Conservation (phyloP, 2,113 vertebrate species). For the Proteles cristata region DNA sequence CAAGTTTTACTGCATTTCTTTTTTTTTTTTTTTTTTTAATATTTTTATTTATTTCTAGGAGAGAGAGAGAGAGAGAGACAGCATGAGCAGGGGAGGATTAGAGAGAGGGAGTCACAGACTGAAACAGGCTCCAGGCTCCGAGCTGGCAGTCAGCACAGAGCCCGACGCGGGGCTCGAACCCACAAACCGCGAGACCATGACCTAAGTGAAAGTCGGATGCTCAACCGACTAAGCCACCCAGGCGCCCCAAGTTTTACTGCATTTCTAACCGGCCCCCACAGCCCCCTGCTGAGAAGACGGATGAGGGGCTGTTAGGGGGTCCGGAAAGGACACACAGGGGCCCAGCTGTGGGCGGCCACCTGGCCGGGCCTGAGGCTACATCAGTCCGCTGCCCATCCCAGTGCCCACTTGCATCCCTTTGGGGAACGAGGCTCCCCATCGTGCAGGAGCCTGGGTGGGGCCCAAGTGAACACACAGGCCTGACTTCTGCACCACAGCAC, state of each 20-base stretch:
- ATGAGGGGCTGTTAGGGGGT: accelerated
- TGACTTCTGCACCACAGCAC: accelerated
- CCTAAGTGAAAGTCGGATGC: too few relatives aligned
- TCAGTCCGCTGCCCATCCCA: not conserved
- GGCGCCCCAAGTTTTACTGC: not conserved
- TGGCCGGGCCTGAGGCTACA: not conserved
- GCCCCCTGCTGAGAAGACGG: not conserved
- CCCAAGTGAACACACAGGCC: too few relatives aligned
- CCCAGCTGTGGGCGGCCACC: not conserved
- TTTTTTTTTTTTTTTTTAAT: too few relatives aligned
- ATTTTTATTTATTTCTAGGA: too few relatives aligned
- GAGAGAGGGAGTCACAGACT: too few relatives aligned
- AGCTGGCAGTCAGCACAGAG: too few relatives aligned
- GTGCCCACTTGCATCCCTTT: not conserved
- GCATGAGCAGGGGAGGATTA: too few relatives aligned
- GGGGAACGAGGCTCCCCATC: not conserved
- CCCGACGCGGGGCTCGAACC: too few relatives aligned
- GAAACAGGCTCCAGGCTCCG: too few relatives aligned
- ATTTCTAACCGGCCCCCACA: slow-evolving; percentile 14
- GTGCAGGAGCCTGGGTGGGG: not conserved
- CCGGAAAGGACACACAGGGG: not conserved
- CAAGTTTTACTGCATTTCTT: not conserved
- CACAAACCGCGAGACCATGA: too few relatives aligned
- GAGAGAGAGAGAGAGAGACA: too few relatives aligned
- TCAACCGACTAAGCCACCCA: too few relatives aligned